Conservation (phyloP, 2,888 invertebrate genomes). For the Mesorhabditis belari region DNA sequence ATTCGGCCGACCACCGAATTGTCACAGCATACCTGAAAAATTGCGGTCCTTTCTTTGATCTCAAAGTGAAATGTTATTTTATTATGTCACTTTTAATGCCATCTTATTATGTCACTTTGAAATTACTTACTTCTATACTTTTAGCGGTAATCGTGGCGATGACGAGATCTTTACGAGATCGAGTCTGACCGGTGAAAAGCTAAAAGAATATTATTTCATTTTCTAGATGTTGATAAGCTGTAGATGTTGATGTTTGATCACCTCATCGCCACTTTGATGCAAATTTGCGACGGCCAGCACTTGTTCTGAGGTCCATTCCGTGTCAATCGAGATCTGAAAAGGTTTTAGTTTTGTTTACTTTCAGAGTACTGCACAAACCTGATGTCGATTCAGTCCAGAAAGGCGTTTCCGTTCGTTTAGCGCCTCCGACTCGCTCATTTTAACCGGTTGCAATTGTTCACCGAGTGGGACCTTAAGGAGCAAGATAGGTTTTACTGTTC, state of each 20-base stretch:
- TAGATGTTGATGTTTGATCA: not conserved
- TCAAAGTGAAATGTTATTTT: no score
- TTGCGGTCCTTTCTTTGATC: not conserved
- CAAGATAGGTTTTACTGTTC: not conserved
- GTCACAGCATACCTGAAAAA: slow-evolving; percentile 14
- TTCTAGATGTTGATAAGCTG: no score
- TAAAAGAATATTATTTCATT: slow-evolving; percentile 6
- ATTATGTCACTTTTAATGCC: no score
- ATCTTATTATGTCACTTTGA: no score
- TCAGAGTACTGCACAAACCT: no score
- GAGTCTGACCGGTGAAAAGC: slow-evolving; percentile 22
- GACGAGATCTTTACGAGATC: slow-evolving; percentile 28
- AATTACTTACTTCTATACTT: slow-evolving; percentile 16
- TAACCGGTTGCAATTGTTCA: slow-evolving; percentile 32
- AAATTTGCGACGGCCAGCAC: slow-evolving; percentile 12
- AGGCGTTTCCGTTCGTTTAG: slow-evolving; percentile 17
- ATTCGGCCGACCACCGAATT: slow-evolving; percentile 26
- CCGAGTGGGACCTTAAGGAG: slow-evolving; percentile 23
- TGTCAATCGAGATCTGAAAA: slow-evolving; percentile 6
- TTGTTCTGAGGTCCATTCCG: not conserved
- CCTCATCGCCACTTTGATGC: slow-evolving; percentile 4
- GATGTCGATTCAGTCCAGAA: slow-evolving; percentile 26
- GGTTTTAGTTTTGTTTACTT: no score
- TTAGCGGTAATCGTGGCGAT: slow-evolving; percentile 9
- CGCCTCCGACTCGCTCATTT: slow-evolving; percentile 17